Base-by-base conservation (phyloP, 2,113 vertebrate species). In the Lepisosteus osseus region DNA sequence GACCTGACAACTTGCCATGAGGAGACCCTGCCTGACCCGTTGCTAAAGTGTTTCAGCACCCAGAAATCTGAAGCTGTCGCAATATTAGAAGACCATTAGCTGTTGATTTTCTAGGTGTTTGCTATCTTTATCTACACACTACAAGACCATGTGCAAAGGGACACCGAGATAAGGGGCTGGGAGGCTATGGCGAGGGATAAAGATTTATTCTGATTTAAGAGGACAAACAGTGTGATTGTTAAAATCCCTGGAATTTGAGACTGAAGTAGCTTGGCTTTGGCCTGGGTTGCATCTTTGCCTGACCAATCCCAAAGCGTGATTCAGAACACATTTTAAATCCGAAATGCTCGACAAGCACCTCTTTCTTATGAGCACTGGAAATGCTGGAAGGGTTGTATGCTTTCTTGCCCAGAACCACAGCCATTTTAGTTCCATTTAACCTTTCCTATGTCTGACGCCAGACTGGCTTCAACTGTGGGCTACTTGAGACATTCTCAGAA, bases 371-470 rank as follows among this genome's bases (percentile, higher is more conserved):
- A 43, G 63, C 17, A 63, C 44, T 15, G 45, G 41, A 71, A 54
- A 54, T 51, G 63, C 41, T 29, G 29, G 29, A 51, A 51, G 47
- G 5, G 1, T 51, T 6, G 5, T 65, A 40, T 54, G 45, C 61
- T 17, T 54, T 72, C 40, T 42, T 15, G 14, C 13, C 29, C 61
- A 17, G 29, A 72, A 55, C 70, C 70, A 2, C 61, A 65, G 70
- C 61, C 54, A 43, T 41, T 54, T 55, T 40, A n/a, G 14, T 42
- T 63, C 17, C 1, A 61, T 43, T 42, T 54, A 47, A 72, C 59
- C 59, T 54, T 15, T 67, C 42, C 64, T 67, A 54, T 57, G n/a
- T 3, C 71, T 13, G 64, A 6, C 17, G 54, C 54, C 71, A 57
- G 54, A 29, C 61, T 72, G 63, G 61, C 7, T 13, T 8, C 55